Evolutionary conservation across 2,797 vertebrate genomes (phyloP), one percentile per base, ranked within the genome.

Genomic region (Rhabdophis nuchalis): DNA sequence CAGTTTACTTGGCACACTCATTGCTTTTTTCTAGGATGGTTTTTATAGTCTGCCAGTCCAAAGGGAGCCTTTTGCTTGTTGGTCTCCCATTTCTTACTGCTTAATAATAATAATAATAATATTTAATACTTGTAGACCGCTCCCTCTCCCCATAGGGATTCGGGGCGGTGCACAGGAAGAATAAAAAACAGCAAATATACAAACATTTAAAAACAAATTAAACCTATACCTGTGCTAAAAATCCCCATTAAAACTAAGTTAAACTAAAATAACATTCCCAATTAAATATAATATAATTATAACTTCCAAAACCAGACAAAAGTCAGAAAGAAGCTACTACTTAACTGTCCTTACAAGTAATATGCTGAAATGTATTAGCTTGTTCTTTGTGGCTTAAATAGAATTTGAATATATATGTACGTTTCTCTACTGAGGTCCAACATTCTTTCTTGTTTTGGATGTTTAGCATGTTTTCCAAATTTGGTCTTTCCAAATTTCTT

Each of bases 401-500:
- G 87, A 36, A 41, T 88, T 60, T 77, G 64, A 56, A 25, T 90
- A 3, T 56, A 23, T 77, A 53, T 89, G 5, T 56, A 56, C 23
- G 29, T 29, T 50, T 56, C 8, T 27, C 57, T 14, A 10, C 6
- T 52, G 27, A 60, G 10, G 1, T 36, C 58, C 46, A 86, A 2
- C 18, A 86, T 86, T 86, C 5, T 4, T 72, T 36, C 36, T 77
- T 77, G 18, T 8, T 23, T 36, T 23, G 68, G 88, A 53, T 0
- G 0, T 92, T 91, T 93, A 0, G 0, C 18, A 58, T n/a, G 77
- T 25, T 93, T 60, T 91, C 64, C 85, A 85, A 6, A 89, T 93
- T 86, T 27, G 93, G 8, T 90, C 93, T 86, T 94, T 72, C 7
- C 68, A 72, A 61, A 93, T 96, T 96, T 93, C 72, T 93, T 93